Evolutionary conservation across 2,113 vertebrate species (phyloP), one percentile per base, ranked within the genome.

Genomic region (Stegostoma tigrinum): DNA sequence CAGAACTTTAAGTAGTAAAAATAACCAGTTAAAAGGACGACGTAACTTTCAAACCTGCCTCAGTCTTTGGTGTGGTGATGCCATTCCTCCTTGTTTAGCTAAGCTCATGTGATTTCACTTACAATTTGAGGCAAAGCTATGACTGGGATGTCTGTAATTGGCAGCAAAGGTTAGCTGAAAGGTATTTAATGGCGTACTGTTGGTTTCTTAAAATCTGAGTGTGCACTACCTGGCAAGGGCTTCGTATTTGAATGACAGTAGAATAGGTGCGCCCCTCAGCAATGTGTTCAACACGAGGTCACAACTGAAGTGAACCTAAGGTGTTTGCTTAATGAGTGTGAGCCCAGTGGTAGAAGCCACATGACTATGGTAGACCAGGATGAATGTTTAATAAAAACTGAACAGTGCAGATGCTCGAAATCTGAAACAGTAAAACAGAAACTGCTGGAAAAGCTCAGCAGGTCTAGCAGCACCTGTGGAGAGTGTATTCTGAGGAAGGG

Each of bases 41-140:
- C 89, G 38, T 66, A 91, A 93, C 55, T 38, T n/a, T 91, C 89
- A 66, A n/a, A 91, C n/a, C 55, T 66, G 55, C 61, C 61, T 93
- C 61, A 24, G 34, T 38, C 34, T 21, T 38, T 66, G 34, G 61
- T 66, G 7, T 61, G 23, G 66, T 21, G 45, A 86, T 86, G 45
- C 21, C 7, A 86, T 48, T 90, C 48, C 87, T 55, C 30, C 12
- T 38, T 17, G 24, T 87, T 87, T 12, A 89, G 48, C 27, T 87
- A 52, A 87, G 10, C 10, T 24, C 85, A 48, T 24, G 45, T 87
- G 85, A 52, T 30, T 52, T 52, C 2, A 8, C 52, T 89, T 89
- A 6, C 24, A 48, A 55, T 89, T 89, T 89, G 52, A 89, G 27
- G 2, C 30, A 8, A 15, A 89, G 12, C 38, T 1, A 3, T 30